Conservation (phyloP, 2,888 invertebrate species). For the Meteorus cinctellus region DNA sequence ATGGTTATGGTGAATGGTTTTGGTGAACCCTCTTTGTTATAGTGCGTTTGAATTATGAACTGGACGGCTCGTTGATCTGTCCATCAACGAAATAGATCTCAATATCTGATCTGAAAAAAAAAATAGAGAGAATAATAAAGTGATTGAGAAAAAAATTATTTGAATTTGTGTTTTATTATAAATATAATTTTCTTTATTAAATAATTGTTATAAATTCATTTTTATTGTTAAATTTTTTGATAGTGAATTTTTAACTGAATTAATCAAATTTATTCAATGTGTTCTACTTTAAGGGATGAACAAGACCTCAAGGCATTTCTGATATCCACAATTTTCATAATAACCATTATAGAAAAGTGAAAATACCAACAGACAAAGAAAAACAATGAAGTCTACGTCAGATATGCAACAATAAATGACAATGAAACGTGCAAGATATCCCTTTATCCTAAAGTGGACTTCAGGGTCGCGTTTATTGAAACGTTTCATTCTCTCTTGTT, state of each 20-base stretch:
- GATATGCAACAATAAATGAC: conserved; percentile 50
- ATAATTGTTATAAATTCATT: too few species aligned
- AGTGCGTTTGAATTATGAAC: conserved; percentile 65
- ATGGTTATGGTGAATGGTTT: conserved; percentile 67
- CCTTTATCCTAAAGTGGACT: conserved; percentile 64
- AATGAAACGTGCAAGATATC: conserved; percentile 50
- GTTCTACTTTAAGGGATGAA: neutral
- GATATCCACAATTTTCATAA: conserved; percentile 51
- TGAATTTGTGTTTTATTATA: too few species aligned
- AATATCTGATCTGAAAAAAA: conserved; percentile 57
- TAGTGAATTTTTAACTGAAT: too few species aligned
- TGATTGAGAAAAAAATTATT: too few species aligned
- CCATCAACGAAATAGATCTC: conserved; percentile 63
- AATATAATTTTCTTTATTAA: too few species aligned
- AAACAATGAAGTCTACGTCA: neutral
- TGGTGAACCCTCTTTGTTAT: conserved; percentile 62
- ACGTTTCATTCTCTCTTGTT: conserved; percentile 54
- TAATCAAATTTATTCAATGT: neutral
- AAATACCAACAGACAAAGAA: neutral
- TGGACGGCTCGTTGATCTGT: conserved; percentile 57
- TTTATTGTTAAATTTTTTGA: too few species aligned
- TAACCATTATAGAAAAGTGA: too few species aligned
- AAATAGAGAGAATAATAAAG: too few species aligned
- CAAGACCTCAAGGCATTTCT: neutral
- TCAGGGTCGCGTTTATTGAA: conserved; percentile 69